These are phyloP conservation scores for Daboia siamensis DNA, from an alignment of 2,113 vertebrate genomes.

Conservation along the genomic window DNA sequence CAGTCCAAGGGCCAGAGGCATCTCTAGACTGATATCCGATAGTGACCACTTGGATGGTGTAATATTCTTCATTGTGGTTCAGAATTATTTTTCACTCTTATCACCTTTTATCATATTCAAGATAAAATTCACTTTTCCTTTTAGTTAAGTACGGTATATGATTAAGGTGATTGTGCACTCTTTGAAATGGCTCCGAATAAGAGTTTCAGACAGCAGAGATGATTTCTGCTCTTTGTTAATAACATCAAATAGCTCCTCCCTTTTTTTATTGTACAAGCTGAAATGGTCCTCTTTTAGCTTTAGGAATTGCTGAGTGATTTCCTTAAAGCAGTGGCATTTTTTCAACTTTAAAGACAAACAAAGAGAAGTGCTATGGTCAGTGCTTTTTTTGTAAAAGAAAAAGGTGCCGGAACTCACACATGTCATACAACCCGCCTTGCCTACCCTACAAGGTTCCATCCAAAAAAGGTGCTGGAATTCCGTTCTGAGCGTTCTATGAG, in stretches of 20 bases:
- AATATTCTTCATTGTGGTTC: background rate
- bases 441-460: too few species aligned
- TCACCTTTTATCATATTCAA: background rate
- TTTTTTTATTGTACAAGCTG: background rate
- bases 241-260: background rate
- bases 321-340: background rate
- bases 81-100: background rate
- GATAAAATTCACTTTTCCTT: background rate
- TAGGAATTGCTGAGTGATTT: background rate
- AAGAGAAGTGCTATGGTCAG: background rate
- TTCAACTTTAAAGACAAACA: background rate
- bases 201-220: background rate
- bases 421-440: too few species aligned
- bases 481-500: too few species aligned
- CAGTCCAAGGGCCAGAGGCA: background rate
- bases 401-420: too few species aligned
- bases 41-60: background rate
- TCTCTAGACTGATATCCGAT: background rate
- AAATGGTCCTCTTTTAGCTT: background rate
- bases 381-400: too few species aligned
- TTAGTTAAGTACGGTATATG: background rate
- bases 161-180: background rate
- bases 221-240: background rate
- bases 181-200: background rate
- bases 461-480: too few species aligned